Conservation (phyloP, 92 coral and sea anemone genomes). For the Diadumene lineata region DNA sequence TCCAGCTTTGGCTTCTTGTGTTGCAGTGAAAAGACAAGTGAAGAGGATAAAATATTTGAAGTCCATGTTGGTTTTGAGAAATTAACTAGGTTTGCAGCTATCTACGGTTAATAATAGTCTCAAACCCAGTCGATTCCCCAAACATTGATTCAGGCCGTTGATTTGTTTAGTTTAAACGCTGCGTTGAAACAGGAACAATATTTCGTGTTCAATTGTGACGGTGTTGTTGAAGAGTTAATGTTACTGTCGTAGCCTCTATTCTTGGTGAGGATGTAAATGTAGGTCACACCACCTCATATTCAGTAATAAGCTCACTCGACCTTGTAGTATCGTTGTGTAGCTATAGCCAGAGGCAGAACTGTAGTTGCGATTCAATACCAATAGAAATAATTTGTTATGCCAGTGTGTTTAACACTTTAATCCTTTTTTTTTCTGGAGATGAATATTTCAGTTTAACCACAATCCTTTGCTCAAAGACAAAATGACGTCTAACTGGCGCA, state of each 20-base stretch:
- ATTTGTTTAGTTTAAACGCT: neutral
- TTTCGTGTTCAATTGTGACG: neutral
- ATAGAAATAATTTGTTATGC: neutral
- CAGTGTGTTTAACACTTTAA: neutral
- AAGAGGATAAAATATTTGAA: neutral
- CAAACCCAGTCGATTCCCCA: no score
- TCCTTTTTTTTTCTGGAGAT: neutral
- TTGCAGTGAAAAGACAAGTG: neutral
- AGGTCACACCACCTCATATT: no score
- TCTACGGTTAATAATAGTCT: no score
- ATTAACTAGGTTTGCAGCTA: neutral
- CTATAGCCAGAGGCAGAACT: no score
- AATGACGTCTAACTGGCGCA: neutral
- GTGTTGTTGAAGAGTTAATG: neutral
- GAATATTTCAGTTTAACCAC: conserved; percentile 1
- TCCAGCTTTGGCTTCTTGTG: neutral
- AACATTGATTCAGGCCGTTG: no score
- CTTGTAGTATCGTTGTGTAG: no score
- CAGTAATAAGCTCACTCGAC: no score
- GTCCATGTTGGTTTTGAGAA: neutral
- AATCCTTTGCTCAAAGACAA: neutral
- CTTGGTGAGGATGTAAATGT: neutral
- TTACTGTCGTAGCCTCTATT: neutral
- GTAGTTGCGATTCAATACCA: neutral
- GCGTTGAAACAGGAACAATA: neutral